Evolutionary conservation across 2,113 vertebrate genomes (phyloP).

Genomic region (Ceyx melanurus): DNA sequence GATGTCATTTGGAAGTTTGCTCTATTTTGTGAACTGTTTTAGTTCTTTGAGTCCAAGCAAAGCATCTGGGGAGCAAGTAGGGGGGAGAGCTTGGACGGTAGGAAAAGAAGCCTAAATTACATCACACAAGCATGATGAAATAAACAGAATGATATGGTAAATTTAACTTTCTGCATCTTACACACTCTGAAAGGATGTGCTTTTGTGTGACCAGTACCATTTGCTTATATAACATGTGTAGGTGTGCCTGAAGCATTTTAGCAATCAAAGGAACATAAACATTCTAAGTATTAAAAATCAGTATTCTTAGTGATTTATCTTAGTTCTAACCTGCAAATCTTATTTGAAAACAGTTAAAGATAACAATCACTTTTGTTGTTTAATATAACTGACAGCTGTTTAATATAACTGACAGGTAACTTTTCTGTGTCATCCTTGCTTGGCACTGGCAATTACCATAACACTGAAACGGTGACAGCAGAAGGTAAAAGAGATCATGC

Average conservation of each 20-base stretch:
- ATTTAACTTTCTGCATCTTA: background rate
- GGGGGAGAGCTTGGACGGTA: background rate
- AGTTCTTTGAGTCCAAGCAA: background rate
- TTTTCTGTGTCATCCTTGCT: background rate
- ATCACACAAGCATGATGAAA: background rate
- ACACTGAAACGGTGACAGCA: background rate
- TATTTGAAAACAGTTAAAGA: slow-evolving; percentile 2
- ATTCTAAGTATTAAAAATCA: background rate
- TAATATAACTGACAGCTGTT: background rate
- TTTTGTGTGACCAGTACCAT: background rate
- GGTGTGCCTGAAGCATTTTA: background rate
- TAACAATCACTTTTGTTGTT: background rate
- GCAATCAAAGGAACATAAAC: background rate
- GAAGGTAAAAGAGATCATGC: rapidly evolving
- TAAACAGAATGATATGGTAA: background rate
- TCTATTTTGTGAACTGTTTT: background rate
- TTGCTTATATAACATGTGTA: background rate
- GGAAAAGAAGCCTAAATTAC: background rate
- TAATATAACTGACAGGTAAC: background rate
- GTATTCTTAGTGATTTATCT: background rate
- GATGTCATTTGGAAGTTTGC: background rate
- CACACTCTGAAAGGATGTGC: background rate
- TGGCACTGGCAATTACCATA: background rate
- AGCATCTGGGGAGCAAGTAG: background rate
- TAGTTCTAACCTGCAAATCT: slow-evolving; percentile 3